These are phyloP conservation scores for Spea multiplicata DNA, from an alignment of 2,113 vertebrate species.

Conservation along the genomic window DNA sequence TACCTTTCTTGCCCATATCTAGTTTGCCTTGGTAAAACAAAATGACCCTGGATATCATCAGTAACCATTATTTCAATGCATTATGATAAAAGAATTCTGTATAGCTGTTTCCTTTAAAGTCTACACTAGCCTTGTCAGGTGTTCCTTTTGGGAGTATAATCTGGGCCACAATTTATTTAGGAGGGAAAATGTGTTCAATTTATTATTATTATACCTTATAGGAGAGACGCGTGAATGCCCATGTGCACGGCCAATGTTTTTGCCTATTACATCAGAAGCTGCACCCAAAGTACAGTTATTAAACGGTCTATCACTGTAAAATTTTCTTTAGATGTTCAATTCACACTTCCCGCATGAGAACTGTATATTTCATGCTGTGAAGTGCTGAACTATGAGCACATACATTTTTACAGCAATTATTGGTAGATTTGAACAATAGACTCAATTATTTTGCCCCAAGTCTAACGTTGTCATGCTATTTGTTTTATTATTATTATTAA, in stretches of 20 bases:
- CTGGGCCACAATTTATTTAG: too few species aligned
- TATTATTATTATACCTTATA: background rate
- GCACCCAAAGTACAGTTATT: background rate
- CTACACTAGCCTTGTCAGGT: too few species aligned
- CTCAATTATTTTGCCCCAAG: background rate
- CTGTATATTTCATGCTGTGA: background rate
- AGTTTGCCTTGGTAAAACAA: too few species aligned
- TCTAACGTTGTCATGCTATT: background rate
- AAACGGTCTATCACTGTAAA: background rate
- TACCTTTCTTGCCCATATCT: too few species aligned
- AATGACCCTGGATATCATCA: too few species aligned
- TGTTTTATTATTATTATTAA: background rate
- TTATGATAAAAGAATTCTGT: too few species aligned
- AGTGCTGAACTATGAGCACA: background rate
- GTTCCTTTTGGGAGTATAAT: too few species aligned
- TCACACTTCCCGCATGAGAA: background rate
- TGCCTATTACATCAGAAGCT: background rate
- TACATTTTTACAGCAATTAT: background rate
- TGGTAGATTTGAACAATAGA: background rate
- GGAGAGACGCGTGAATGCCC: background rate
- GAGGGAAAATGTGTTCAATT: too few species aligned
- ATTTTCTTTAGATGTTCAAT: background rate
- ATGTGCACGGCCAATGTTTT: background rate
- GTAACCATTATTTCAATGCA: too few species aligned
- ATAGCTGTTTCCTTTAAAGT: too few species aligned